Evolutionary conservation across 1,140 invertebrate genomes (phyloP).

Genomic region (Diachasma alloeum): DNA sequence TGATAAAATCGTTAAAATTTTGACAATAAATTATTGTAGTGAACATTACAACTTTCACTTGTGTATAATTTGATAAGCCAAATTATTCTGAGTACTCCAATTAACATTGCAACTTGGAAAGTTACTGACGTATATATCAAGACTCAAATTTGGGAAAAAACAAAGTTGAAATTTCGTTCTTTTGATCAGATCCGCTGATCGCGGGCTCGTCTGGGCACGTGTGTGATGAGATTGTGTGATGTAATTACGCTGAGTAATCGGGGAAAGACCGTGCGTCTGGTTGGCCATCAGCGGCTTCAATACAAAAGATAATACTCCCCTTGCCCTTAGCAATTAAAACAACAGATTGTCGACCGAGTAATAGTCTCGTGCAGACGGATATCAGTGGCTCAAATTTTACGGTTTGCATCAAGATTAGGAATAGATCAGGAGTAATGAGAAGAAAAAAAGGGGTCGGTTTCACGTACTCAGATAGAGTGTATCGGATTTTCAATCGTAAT

Average conservation of each 20-base stretch:
- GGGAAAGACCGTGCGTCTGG: neutral
- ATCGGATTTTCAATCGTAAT: neutral
- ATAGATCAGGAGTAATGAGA: neutral
- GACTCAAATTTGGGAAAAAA: too few relatives aligned
- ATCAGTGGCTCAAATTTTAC: neutral
- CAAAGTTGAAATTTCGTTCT: neutral
- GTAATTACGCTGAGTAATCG: slow-evolving; percentile 13
- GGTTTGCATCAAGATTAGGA: neutral
- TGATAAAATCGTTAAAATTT: neutral
- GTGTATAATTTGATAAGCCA: neutral
- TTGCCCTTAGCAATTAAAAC: neutral
- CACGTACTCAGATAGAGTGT: neutral
- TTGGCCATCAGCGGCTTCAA: neutral
- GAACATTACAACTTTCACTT: neutral
- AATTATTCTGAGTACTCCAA: neutral
- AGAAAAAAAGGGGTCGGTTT: neutral
- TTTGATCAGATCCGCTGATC: too few relatives aligned
- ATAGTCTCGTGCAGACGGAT: neutral
- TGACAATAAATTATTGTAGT: neutral
- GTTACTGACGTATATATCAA: neutral
- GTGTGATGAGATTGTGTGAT: neutral
- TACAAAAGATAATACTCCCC: neutral
- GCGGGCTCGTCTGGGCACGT: neutral
- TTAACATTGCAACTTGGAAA: neutral
- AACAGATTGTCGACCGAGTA: neutral